These are phyloP conservation scores for Zosterops hypoxanthus DNA, from an alignment of 2,113 vertebrate genomes.

Conservation along the genomic window DNA sequence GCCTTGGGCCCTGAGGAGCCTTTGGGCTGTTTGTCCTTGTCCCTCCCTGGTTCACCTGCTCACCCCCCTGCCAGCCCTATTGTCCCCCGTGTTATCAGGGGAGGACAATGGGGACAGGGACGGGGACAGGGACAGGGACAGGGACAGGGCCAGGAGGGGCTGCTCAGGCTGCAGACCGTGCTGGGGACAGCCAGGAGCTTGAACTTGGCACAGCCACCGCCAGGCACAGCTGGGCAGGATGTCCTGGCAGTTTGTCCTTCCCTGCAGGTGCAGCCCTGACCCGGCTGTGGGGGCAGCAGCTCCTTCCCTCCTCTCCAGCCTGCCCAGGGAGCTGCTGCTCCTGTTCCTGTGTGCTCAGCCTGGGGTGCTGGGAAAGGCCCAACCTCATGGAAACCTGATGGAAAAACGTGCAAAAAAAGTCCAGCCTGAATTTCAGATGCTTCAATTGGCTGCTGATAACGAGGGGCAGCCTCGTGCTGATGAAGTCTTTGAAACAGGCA, in stretches of 20 bases:
- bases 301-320: background rate
- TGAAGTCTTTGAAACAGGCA: background rate
- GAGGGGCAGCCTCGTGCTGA: background rate
- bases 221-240: background rate
- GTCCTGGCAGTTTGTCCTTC: background rate
- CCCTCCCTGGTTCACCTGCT: background rate
- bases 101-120: background rate
- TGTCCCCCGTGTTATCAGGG: background rate
- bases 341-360: rapidly evolving
- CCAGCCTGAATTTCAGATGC: background rate
- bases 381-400: background rate
- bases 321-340: rapidly evolving
- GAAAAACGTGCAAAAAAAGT: background rate
- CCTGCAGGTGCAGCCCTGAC: background rate
- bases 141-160: background rate
- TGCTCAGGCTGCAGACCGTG: background rate
- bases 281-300: background rate
- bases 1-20: slow-evolving; percentile 19
- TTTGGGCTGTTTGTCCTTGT: background rate
- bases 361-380: background rate
- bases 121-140: background rate
- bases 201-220: background rate
- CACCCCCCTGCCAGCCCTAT: rapidly evolving
- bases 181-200: background rate
- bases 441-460: background rate